Base-by-base conservation (phyloP, 1,140 invertebrate species). In the Cheumatopsyche charites region DNA sequence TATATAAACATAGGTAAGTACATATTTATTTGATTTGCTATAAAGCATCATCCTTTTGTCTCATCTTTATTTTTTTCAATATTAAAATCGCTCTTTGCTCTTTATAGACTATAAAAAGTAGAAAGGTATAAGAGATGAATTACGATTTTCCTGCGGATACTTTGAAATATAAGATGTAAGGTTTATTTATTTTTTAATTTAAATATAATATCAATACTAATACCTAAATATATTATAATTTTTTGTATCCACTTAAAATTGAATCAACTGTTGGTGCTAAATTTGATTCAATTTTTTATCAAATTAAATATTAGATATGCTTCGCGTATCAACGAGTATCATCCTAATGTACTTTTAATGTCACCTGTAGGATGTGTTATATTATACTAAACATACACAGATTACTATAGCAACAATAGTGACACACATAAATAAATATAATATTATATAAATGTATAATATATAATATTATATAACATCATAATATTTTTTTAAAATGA, bases 291-390 rank as follows among this genome's bases (percentile, higher is more conserved):
- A n/a, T n/a, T 63, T 47, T 55, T 47, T 68, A 68, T 55, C 23
- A 68, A 68, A 68, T 68, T 68, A 68, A 68, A 68, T 55, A 68
- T 68, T 68, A 68, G 66, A 29, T 55, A 68, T 55, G 66, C 41
- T 68, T 68, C 26, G 43, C 66, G 41, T 47, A 68, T 68, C 55
- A 68, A 43, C 66, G 41, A 43, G 66, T 68, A 23, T 55, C 36
- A 3, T 55, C 47, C 61, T 73, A 73, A 73, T 73, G 72, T 62
- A 66, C 65, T 73, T 73, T 73, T 73, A 73, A 73, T 73, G 72
- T 71, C 45, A 55, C 47, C 36, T 67, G 26, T 47, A 6, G 1
- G 6, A 36, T 55, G 47, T 55, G 42, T 66, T 1, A 4, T 58
- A 45, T 43, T 62, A 19, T 41, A n/a, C 17, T 15, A 15, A 42